phyloP scores from a whole-genome alignment of 2,113 vertebrate genomes.

The Notarius lentiginosus region DNA sequence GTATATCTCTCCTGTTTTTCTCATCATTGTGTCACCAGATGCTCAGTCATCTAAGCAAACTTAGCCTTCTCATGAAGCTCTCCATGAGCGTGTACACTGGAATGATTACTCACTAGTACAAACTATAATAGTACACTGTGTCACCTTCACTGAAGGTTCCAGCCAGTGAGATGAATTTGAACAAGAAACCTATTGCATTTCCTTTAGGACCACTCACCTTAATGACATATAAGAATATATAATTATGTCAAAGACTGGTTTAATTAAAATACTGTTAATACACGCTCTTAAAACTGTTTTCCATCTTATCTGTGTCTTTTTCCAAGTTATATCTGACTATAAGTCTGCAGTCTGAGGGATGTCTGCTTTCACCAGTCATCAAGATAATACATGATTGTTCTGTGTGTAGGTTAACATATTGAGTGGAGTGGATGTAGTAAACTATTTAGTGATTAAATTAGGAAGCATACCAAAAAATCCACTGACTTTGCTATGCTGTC shows the following conservation, averaged over 20 bases:
- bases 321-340: not conserved
- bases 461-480: not conserved
- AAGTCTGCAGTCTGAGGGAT: not conserved
- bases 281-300: not conserved
- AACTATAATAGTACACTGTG: conserved; percentile 30
- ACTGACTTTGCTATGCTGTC: not conserved
- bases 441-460: conserved; percentile 7
- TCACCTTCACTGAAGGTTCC: conserved; percentile 12
- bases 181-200: conserved; percentile 2
- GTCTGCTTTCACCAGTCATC: not conserved
- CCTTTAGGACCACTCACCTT: not conserved
- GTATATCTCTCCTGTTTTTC: conserved; percentile 2
- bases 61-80: conserved; percentile 5
- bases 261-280: not conserved
- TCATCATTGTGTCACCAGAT: conserved; percentile 38
- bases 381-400: not conserved
- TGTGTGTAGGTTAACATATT: not conserved
- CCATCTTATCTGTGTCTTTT: not conserved
- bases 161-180: not conserved
- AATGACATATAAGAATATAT: not conserved
- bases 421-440: not conserved
- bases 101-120: conserved; percentile 34
- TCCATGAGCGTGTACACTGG: conserved; percentile 42
- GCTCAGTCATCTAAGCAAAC: not conserved
- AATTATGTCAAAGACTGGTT: not conserved